These are phyloP conservation scores for Chrysotoxum bicinctum DNA, from an alignment of 2,888 invertebrate species.

Conservation along the genomic window DNA sequence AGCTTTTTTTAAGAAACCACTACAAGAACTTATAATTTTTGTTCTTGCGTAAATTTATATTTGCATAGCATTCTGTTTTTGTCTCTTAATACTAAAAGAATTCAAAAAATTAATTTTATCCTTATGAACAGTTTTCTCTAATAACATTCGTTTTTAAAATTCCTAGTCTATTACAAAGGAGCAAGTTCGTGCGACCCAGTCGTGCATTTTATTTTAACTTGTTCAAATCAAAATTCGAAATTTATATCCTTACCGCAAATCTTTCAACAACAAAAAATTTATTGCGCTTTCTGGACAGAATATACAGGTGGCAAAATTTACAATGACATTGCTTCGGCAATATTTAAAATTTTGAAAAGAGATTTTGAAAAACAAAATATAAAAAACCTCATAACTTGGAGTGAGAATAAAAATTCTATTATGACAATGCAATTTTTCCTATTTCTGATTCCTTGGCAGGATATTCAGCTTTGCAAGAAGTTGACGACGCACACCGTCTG, in stretches of 20 bases:
- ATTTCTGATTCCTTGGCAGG: not conserved
- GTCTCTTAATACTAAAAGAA: too few species aligned
- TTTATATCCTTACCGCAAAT: not conserved
- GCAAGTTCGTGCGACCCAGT: too few species aligned
- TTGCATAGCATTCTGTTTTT: too few species aligned
- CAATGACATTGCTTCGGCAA: conserved; percentile 32
- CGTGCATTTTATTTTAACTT: too few species aligned
- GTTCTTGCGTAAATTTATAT: too few species aligned
- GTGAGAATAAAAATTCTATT: conserved; percentile 46
- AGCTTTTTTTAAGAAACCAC: too few species aligned
- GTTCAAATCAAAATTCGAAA: not conserved
- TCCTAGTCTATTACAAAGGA: too few species aligned
- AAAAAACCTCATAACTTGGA: conserved; percentile 24
- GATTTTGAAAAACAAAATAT: conserved; percentile 24
- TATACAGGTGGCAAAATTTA: conserved; percentile 24
- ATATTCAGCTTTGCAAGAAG: conserved; percentile 16
- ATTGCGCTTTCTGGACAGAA: conserved; percentile 26
- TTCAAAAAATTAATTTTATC: too few species aligned
- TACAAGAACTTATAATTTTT: too few species aligned
- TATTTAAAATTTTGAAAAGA: conserved; percentile 20
- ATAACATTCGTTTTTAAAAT: too few species aligned
- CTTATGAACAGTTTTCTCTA: too few species aligned
- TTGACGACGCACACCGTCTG: conserved; percentile 63
- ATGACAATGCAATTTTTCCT: too few species aligned
- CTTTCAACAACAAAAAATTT: not conserved